phyloP scores from a whole-genome alignment of 1,140 invertebrate species.

The Penaeus japonicus region DNA sequence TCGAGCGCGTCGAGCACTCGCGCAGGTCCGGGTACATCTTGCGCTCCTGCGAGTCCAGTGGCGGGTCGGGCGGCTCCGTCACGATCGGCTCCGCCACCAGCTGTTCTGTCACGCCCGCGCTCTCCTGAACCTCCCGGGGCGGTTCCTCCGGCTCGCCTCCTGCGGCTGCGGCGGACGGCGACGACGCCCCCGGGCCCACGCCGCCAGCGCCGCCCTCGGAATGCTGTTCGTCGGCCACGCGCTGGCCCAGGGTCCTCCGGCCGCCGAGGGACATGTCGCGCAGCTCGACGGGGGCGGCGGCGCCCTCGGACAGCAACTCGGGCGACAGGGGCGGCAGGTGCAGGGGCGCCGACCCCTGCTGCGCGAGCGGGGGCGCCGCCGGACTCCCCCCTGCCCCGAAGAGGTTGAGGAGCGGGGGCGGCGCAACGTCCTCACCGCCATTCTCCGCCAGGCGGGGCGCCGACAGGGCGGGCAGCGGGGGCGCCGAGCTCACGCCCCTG shows the following conservation, averaged over 20 bases:
- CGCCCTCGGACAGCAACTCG: background rate
- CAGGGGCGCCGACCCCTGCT: background rate
- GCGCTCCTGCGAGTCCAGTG: slow-evolving; percentile 43
- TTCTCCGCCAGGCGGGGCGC: background rate
- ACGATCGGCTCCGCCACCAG: slow-evolving; percentile 21
- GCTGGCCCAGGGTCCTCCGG: slow-evolving; percentile 37
- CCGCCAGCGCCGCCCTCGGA: background rate
- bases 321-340: background rate
- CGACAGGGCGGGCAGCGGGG: background rate
- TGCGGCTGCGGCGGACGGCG: background rate
- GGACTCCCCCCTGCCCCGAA: background rate
- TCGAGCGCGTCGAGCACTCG: slow-evolving; percentile 31
- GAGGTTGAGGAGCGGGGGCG: background rate
- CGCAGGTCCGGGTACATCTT: slow-evolving; percentile 53
- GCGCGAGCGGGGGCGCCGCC: background rate
- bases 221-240: slow-evolving; percentile 14
- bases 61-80: slow-evolving; percentile 53
- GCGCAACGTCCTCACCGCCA: background rate
- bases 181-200: background rate
- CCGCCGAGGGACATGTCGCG: slow-evolving; percentile 35
- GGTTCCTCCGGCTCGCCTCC: slow-evolving; percentile 49
- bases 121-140: slow-evolving; percentile 56
- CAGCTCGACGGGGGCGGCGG: background rate
- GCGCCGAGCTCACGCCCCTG: background rate
- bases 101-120: slow-evolving; percentile 53